These are phyloP conservation scores for Pachyseris speciosa DNA, from an alignment of 64 coral and sea anemone genomes.

Conservation along the genomic window DNA sequence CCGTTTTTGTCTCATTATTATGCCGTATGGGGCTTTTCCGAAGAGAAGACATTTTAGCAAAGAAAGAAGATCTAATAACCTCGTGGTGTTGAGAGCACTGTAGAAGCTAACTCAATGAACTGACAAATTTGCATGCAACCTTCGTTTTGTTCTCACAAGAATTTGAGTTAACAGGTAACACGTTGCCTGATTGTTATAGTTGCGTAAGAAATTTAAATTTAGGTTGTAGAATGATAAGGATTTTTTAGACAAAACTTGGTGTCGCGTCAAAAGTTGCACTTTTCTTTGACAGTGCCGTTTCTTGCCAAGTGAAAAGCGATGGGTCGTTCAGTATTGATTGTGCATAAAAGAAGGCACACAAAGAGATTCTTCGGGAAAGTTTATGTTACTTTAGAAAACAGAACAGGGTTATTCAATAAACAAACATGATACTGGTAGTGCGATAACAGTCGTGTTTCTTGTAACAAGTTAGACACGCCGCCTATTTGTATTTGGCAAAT, in stretches of 20 bases:
- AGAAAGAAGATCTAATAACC: background rate
- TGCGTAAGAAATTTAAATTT: background rate
- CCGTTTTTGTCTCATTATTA: too few species aligned
- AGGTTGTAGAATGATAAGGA: background rate
- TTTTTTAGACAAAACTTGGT: background rate
- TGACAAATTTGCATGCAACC: background rate
- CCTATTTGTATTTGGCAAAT: background rate
- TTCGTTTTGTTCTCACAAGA: slow-evolving; percentile 11
- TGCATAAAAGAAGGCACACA: background rate
- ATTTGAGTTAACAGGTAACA: slow-evolving; percentile 37
- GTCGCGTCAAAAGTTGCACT: background rate
- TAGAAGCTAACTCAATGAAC: background rate
- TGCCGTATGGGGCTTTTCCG: too few species aligned
- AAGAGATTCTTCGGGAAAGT: background rate
- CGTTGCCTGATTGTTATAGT: slow-evolving; percentile 19
- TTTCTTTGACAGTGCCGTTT: background rate
- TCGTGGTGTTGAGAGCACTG: background rate
- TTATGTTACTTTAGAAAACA: slow-evolving; percentile 5
- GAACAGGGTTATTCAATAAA: background rate
- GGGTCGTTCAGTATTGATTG: background rate
- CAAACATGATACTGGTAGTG: background rate
- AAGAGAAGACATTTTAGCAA: background rate
- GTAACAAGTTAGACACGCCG: background rate
- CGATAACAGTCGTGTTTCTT: background rate
- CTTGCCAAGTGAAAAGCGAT: background rate